Conservation (phyloP, 2,888 invertebrate species). For the Agriotes lineatus region DNA sequence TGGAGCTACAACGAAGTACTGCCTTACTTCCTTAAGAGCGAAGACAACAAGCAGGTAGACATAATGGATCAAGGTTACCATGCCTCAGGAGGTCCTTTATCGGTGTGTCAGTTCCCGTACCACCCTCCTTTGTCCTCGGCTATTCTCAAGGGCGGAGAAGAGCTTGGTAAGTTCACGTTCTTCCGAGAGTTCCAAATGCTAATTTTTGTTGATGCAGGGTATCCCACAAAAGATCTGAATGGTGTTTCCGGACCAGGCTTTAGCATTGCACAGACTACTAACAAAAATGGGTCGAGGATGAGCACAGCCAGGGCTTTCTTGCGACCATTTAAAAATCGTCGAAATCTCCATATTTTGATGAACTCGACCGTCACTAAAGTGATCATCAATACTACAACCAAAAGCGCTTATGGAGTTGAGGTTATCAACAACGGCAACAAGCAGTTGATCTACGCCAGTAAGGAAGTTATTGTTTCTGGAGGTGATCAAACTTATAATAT, state of each 20-base stretch:
- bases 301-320: constrained; percentile 87
- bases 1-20: constrained; percentile 92
- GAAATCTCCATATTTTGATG: constrained; percentile 85
- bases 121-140: constrained; percentile 87
- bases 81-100: constrained; percentile 81
- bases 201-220: constrained; percentile 68
- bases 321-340: constrained; percentile 80
- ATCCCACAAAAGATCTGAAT: constrained; percentile 83
- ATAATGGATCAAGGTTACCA: constrained; percentile 84
- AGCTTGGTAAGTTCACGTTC: constrained; percentile 71
- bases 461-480: constrained; percentile 76
- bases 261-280: constrained; percentile 89
- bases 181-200: too few relatives aligned
- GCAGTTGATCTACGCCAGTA: constrained; percentile 73
- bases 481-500: constrained; percentile 54
- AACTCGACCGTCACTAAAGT: constrained; percentile 85
- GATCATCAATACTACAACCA: constrained; percentile 79
- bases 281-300: constrained; percentile 86
- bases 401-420: constrained; percentile 84
- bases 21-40: constrained; percentile 90
- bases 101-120: constrained; percentile 86
- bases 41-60: constrained; percentile 80
- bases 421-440: constrained; percentile 72
- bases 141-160: constrained; percentile 82
- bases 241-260: constrained; percentile 86